These are phyloP conservation scores for Atta cephalotes DNA, from an alignment of 1,140 invertebrate genomes.

Conservation along the genomic window DNA sequence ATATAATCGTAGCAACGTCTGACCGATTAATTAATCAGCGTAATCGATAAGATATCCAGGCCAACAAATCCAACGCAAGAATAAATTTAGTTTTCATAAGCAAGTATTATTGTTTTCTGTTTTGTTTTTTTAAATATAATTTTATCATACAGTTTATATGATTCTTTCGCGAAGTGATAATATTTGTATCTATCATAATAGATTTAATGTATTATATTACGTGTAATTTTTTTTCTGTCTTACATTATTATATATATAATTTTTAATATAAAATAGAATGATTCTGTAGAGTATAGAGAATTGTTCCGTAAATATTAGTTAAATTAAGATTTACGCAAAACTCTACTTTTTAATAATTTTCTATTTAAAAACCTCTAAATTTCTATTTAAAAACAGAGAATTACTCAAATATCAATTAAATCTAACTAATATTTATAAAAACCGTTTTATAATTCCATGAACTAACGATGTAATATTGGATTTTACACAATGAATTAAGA, in stretches of 20 bases:
- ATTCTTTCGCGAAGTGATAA: neutral
- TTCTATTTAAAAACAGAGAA: neutral
- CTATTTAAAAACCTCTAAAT: neutral
- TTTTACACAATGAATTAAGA: neutral
- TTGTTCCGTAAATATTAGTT: neutral
- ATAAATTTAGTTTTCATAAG: slow-evolving; percentile 2
- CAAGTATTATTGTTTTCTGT: neutral
- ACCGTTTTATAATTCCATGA: neutral
- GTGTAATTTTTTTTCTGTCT: neutral
- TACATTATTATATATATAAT: neutral
- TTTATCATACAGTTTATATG: neutral
- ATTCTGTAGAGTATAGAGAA: neutral
- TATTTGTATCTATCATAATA: neutral
- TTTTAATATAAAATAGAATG: neutral
- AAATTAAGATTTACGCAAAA: neutral
- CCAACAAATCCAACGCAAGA: slow-evolving; percentile 26
- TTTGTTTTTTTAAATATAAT: neutral
- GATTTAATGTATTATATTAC: neutral
- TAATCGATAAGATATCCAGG: slow-evolving; percentile 57
- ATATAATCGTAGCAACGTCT: slow-evolving; percentile 54
- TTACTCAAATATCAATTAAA: neutral
- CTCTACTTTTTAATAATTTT: neutral
- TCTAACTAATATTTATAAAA: neutral
- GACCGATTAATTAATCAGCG: slow-evolving; percentile 57
- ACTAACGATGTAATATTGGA: neutral